These are phyloP conservation scores for Oceanodroma tethys DNA, from an alignment of 2,113 vertebrate species.

Conservation along the genomic window DNA sequence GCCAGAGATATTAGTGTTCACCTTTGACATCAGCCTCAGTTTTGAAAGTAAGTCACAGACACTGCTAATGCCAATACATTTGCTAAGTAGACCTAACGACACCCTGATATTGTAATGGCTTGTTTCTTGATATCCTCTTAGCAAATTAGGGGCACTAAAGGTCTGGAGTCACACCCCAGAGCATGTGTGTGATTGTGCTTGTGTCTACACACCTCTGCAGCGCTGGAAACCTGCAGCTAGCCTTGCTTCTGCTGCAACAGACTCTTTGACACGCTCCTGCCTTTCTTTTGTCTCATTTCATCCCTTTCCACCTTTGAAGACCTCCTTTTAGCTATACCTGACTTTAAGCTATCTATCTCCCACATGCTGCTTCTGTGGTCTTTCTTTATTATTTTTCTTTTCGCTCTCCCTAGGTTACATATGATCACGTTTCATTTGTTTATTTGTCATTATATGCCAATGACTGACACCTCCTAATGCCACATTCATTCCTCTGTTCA, in stretches of 20 bases:
- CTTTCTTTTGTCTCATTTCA: not conserved
- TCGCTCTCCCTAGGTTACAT: not conserved
- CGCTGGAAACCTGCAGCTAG: not conserved
- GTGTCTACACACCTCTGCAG: not conserved
- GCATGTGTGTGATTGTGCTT: not conserved
- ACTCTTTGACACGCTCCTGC: not conserved
- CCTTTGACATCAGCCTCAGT: not conserved
- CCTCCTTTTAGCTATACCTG: not conserved
- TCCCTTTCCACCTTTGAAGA: not conserved
- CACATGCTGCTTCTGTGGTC: not conserved
- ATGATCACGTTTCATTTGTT: not conserved
- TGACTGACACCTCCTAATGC: not conserved
- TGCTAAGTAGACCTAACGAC: not conserved
- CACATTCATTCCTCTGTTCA: not conserved
- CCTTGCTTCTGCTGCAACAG: not conserved
- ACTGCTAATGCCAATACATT: not conserved
- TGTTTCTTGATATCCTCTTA: not conserved
- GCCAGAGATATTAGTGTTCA: not conserved
- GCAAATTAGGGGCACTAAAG: not conserved
- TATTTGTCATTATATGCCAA: not conserved
- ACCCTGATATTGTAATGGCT: not conserved
- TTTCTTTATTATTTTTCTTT: not conserved
- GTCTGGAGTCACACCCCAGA: not conserved
- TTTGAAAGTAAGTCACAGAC: not conserved
- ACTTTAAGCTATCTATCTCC: not conserved